These are phyloP conservation scores for Ephialtes manifestator DNA, from an alignment of 2,888 invertebrate genomes.

Conservation along the genomic window DNA sequence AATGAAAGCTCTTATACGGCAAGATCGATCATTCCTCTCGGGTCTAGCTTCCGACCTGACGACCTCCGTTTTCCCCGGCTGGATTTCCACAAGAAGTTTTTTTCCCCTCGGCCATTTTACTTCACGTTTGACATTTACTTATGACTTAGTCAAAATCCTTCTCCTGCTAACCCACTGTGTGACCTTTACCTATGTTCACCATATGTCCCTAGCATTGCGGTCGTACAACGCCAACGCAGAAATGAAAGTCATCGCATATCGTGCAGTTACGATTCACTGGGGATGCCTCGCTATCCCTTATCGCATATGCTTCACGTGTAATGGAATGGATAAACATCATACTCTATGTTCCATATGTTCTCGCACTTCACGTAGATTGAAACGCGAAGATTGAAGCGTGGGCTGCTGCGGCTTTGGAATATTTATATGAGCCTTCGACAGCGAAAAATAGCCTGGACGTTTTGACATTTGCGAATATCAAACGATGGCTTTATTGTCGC, in stretches of 20 bases:
- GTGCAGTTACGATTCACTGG: neutral
- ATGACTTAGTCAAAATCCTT: conserved; percentile 6
- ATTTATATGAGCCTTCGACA: neutral
- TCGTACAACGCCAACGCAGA: conserved; percentile 36
- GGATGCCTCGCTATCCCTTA: neutral
- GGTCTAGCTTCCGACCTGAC: conserved; percentile 21
- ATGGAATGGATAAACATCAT: conserved; percentile 24
- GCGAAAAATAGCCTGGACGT: conserved; percentile 6
- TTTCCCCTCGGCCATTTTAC: conserved; percentile 16
- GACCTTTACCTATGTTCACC: conserved; percentile 1
- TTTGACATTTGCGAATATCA: conserved; percentile 22
- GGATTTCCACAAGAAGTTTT: conserved; percentile 4
- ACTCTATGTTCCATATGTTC: conserved; percentile 7
- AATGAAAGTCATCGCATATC: conserved; percentile 8
- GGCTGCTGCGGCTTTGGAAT: neutral
- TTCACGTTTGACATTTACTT: conserved; percentile 59
- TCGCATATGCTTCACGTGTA: neutral
- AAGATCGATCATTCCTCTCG: conserved; percentile 35
- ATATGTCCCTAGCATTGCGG: neutral
- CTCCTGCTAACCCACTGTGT: neutral
- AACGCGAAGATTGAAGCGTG: conserved; percentile 2
- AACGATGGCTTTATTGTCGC: neutral
- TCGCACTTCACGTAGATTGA: neutral
- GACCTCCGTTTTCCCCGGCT: neutral
- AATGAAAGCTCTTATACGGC: conserved; percentile 41